Conservation (phyloP, 2,888 invertebrate species). For the Xanthorhoe spadicearia region DNA sequence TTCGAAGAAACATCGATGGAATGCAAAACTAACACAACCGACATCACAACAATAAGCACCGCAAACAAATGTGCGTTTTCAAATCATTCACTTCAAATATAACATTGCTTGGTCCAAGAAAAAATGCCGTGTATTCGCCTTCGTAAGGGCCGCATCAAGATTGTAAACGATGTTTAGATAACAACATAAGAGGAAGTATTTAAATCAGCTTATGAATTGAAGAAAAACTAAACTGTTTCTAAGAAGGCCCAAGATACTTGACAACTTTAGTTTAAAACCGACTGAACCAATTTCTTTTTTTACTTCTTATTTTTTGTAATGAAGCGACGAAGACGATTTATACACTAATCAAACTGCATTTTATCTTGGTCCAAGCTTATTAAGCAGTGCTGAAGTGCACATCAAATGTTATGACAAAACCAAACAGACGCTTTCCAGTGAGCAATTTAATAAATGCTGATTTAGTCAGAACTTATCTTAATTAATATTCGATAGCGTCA, state of each 20-base stretch:
- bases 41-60: conserved; percentile 61
- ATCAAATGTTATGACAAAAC: background rate
- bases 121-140: background rate
- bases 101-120: background rate
- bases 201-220: too few species aligned
- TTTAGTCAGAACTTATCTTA: conserved; percentile 5
- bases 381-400: background rate
- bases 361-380: background rate
- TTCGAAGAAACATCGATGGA: conserved; percentile 49
- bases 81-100: background rate
- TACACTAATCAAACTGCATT: background rate
- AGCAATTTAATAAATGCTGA: conserved; percentile 19
- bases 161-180: too few species aligned
- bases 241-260: too few species aligned
- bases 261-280: too few species aligned
- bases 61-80: conserved; percentile 53
- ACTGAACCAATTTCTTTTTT: too few species aligned
- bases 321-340: background rate
- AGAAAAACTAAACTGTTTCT: too few species aligned
- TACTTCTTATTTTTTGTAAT: too few species aligned
- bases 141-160: too few species aligned
- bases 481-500: conserved; percentile 17
- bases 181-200: too few species aligned
- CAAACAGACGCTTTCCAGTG: conserved; percentile 4
- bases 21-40: conserved; percentile 63